phyloP scores from a whole-genome alignment of 2,797 vertebrate genomes.

The Psittacula echo region DNA sequence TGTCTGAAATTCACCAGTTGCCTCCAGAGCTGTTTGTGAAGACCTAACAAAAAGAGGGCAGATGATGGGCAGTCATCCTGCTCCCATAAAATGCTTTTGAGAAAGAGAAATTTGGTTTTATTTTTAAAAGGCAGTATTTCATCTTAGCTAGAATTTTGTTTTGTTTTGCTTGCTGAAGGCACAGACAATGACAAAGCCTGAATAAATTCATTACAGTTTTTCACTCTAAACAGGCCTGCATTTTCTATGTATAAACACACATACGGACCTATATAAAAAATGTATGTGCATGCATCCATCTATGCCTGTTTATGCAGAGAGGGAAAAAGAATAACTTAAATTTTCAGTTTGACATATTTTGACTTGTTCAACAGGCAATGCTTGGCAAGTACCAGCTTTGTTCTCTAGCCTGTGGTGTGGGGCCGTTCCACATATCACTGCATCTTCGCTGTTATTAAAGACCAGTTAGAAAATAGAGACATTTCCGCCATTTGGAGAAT shows the following conservation, averaged over 20 bases:
- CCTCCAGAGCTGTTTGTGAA: background rate
- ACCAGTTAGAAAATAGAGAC: background rate
- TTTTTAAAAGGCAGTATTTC: background rate
- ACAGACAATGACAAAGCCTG: background rate
- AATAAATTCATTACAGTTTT: background rate
- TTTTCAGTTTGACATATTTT: background rate
- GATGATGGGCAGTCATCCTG: rapidly evolving
- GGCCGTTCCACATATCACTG: background rate
- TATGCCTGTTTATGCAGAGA: background rate
- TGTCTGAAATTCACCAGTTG: background rate
- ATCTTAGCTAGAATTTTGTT: background rate
- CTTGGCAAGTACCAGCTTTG: background rate
- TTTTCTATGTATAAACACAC: background rate
- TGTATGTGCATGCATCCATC: background rate
- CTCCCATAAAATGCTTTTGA: background rate
- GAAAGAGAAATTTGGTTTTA: background rate
- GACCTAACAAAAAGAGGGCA: background rate
- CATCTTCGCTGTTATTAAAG: background rate
- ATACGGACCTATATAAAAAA: too few species aligned
- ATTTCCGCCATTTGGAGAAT: background rate
- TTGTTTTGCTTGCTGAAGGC: background rate
- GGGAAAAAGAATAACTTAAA: background rate
- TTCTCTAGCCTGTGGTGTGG: background rate
- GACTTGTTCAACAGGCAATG: background rate
- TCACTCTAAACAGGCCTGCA: background rate